Base-by-base conservation (phyloP, 2,797 vertebrate genomes). In the Darevskia nairensis region DNA sequence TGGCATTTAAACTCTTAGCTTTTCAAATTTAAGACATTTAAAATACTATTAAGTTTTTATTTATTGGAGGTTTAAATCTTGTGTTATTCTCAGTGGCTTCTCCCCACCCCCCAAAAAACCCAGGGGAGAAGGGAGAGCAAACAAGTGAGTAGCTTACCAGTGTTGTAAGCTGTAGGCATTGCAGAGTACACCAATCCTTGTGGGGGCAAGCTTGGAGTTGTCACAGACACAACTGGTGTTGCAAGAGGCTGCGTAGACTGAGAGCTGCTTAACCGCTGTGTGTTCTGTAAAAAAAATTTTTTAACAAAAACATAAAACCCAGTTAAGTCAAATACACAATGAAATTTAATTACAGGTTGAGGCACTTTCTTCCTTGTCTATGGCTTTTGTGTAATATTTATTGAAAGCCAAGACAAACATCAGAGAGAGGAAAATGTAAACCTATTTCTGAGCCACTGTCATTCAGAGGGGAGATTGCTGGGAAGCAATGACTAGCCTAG, bases 181-280 rank as follows among this genome's bases (percentile, higher is more conserved):
- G 98, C 98, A 29, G 99, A 99, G 95, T 99, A 99, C 84, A 99
- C 97, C 88, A 99, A 96, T 91, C 98, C 98, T 97, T 99, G 99
- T 0, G 98, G 98, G 87, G 98, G 98, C 97, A 99, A 96, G 93
- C 99, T 99, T 21, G 99, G 99, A 92, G 99, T 99, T 92, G 98
- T 99, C 96, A 99, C 98, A 6, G 99, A 99, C 95, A 99, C 98
- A 77, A 99, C 98, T 1, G 99, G 99, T 84, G 99, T 99, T 93
- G 98, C 98, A 86, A 99, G 98, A 35, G 98, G 95, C 94, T 99
- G 99, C 71, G 96, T 95, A 92, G 98, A 97, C 95, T 99, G 99
- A 92, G 98, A 99, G 93, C 97, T 98, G 96, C 96, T 98, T 97
- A 99, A 98, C 97, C 99, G 98, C 85, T 99, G 99, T 90, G 98